These are phyloP conservation scores for Crotalus tigris DNA, from an alignment of 2,113 vertebrate genomes.

Conservation along the genomic window DNA sequence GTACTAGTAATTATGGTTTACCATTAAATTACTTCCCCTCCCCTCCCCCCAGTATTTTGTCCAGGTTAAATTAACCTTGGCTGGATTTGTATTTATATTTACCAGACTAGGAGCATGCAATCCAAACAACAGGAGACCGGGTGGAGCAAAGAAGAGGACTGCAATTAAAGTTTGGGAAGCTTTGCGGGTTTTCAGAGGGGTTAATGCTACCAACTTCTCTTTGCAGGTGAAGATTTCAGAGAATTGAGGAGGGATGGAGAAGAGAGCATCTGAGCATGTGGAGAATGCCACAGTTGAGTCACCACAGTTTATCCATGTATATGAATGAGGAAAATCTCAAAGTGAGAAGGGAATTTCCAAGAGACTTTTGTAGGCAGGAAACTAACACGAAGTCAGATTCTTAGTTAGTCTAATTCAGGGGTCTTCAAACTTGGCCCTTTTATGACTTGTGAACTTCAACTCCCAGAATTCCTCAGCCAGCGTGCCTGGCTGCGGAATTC, in stretches of 20 bases:
- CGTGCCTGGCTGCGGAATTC: too few relatives aligned
- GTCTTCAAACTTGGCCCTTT: too few relatives aligned
- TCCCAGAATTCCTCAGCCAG: too few relatives aligned
- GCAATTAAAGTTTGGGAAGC: constrained; percentile 66
- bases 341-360: neutral
- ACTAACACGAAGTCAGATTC: neutral
- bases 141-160: constrained; percentile 34
- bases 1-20: constrained; percentile 77
- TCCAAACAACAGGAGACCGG: constrained; percentile 71
- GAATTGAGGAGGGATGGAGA: neutral
- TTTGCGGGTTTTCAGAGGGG: constrained; percentile 51
- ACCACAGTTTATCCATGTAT: constrained; percentile 62
- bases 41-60: constrained; percentile 30
- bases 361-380: neutral
- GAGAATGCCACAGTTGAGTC: constrained; percentile 41
- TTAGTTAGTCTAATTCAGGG: neutral
- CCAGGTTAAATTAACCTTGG: constrained; percentile 66
- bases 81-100: constrained; percentile 73
- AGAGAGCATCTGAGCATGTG: neutral
- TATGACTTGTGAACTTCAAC: too few relatives aligned
- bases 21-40: constrained; percentile 69
- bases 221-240: constrained; percentile 4
- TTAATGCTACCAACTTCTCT: constrained; percentile 39
- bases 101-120: constrained; percentile 57
- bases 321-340: constrained; percentile 65